Base-by-base conservation (phyloP, 2,113 vertebrate species). In the Sula dactylatra region DNA sequence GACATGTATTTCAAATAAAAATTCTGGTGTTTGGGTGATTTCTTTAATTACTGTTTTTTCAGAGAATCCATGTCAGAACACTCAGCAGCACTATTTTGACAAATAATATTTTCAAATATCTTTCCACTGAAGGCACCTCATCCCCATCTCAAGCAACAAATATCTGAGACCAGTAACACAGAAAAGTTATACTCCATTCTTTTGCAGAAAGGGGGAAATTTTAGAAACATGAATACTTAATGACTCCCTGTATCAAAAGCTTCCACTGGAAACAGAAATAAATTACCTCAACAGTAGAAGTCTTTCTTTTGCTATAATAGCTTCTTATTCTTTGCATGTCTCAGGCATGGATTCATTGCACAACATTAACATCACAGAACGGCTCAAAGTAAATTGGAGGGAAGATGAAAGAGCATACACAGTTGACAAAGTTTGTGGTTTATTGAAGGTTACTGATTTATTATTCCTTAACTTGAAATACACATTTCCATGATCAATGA, bases 81-180 rank as follows among this genome's bases (percentile, higher is more conserved):
- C 26, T 81, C 49, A 71, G 69, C 61, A 71, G 42, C 52, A 78
- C 16, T 92, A 44, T 96, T 97, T 90, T 96, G 67, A 93, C 13
- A 90, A 91, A 92, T 36, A 92, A 61, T 89, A 93, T 96, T 95
- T 95, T 95, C 66, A 96, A 90, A 32, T 93, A 88, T 45, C 76
- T 90, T 95, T 77, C 72, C 29, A 91, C 42, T 87, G 58, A 85
- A 80, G 24, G 76, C 69, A 88, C 5, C 18, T 70, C 11, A 78
- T 84, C 7, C 42, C 14, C 36, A 42, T 74, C 59, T 55, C 18
- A 78, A 67, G 65, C 50, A 89, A 88, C 24, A 42, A 65, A 64
- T 32, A 64, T 55, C 47, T 42, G 50, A 95, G 47, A 71, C 38
- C 16, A 52, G 29, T 42, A 86, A 94, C 38, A 86, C 22, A 55